Base-by-base conservation (phyloP, 2,113 vertebrate species). In the Pseudonaja textilis region DNA sequence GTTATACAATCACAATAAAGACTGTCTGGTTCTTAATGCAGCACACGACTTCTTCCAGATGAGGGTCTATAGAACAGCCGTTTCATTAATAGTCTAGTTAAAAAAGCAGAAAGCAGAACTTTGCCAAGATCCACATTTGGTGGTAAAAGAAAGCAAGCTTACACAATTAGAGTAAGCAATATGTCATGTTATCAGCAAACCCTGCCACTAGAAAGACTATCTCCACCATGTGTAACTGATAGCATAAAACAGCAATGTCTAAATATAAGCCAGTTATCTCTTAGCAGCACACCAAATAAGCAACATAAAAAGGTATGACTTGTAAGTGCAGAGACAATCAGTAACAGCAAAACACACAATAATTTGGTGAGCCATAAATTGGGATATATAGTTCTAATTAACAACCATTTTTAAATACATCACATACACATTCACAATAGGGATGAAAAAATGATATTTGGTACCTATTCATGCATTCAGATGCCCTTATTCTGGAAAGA, bases 401-500 rank as follows among this genome's bases (percentile, higher is more conserved):
- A 96, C 16, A 90, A 87, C 93, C 94, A 93, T 93, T 93, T 81
- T 95, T 93, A 25, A 91, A 92, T 90, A 96, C 89, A 95, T 92
- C 94, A 96, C 95, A 90, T 93, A 94, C 0, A 61, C 91, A 96
- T 52, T 95, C 87, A 96, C 92, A 94, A 95, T 52, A 93, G 89
- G 81, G 91, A 93, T 90, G 91, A 95, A 94, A 91, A 97, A 95
- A 92, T 96, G 96, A 96, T 98, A 97, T 93, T 81, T 97, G 95
- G 98, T 98, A 98, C 98, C 98, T 98, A 98, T 97, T 98, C 98
- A 98, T 98, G 98, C 98, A 98, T 97, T 98, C 97, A 97, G 97
- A 96, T 95, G 96, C 95, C 95, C 95, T 98, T 96, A 96, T 96
- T 97, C 97, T 97, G 97, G 98, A 97, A 20, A 95, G 96, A 97